phyloP scores from a whole-genome alignment of 2,797 vertebrate genomes.

The Carapus acus region DNA sequence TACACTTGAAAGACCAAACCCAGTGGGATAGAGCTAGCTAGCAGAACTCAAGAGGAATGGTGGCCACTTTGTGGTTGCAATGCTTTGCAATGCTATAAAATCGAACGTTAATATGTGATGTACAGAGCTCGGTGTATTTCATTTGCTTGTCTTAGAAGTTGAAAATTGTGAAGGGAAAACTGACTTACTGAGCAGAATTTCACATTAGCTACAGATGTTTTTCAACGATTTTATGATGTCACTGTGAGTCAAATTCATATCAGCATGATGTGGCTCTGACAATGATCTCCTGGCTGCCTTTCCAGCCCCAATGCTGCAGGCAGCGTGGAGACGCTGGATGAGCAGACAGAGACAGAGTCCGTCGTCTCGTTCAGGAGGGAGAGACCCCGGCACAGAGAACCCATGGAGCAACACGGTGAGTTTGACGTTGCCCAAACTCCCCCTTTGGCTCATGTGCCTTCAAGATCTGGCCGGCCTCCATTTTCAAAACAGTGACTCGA shows the following conservation, averaged over 20 bases:
- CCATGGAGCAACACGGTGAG: constrained; percentile 79
- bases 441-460: constrained; percentile 12
- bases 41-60: too few relatives aligned
- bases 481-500: constrained; percentile 15
- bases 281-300: constrained; percentile 7
- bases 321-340: constrained; percentile 86
- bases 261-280: background rate
- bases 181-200: too few relatives aligned
- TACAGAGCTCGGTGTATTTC: too few relatives aligned
- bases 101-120: too few relatives aligned
- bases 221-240: too few relatives aligned
- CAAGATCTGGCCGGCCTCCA: constrained; percentile 40
- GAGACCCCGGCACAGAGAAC: constrained; percentile 80
- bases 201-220: too few relatives aligned
- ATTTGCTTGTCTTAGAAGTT: too few relatives aligned
- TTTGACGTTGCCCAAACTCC: background rate
- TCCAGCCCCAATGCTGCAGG: constrained; percentile 79
- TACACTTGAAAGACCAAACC: too few relatives aligned
- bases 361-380: constrained; percentile 85
- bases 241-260: background rate
- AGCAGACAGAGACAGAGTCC: constrained; percentile 87
- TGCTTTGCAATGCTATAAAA: too few relatives aligned
- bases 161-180: too few relatives aligned
- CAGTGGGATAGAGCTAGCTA: too few relatives aligned
- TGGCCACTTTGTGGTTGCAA: too few relatives aligned